Evolutionary conservation across 2,797 vertebrate genomes (phyloP).

Genomic region (Rallus crepitans): DNA sequence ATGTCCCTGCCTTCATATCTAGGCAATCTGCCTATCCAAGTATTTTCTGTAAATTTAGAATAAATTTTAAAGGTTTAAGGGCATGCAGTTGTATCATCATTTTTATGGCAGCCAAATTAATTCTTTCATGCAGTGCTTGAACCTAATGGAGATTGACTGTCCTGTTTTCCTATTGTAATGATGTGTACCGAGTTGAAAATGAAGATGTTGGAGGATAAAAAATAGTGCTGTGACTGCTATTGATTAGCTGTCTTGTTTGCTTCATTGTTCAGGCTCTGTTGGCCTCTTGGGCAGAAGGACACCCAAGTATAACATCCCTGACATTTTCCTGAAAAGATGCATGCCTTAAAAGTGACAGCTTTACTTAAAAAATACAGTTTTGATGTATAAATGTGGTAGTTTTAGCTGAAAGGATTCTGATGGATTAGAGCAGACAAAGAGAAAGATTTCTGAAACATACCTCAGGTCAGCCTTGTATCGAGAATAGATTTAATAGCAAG

Average conservation of each 20-base stretch:
- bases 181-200: constrained; percentile 76
- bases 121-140: constrained; percentile 65
- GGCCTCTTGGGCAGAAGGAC: constrained; percentile 76
- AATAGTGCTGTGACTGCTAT: constrained; percentile 71
- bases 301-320: constrained; percentile 76
- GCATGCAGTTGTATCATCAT: constrained; percentile 53
- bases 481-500: constrained; percentile 56
- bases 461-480: constrained; percentile 35
- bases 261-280: constrained; percentile 69
- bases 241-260: constrained; percentile 77
- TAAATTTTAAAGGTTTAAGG: constrained; percentile 65
- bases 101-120: constrained; percentile 74
- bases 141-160: constrained; percentile 72
- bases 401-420: constrained; percentile 67
- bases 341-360: constrained; percentile 74
- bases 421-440: constrained; percentile 62
- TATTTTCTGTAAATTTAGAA: constrained; percentile 53
- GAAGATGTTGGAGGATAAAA: constrained; percentile 76
- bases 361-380: constrained; percentile 67
- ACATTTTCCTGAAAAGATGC: constrained; percentile 73
- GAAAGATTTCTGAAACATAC: constrained; percentile 52
- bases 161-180: constrained; percentile 75
- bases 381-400: constrained; percentile 63
- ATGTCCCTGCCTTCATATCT: constrained; percentile 37
- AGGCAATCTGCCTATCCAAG: constrained; percentile 19